Evolutionary conservation across 2,797 vertebrate species (phyloP).

Genomic region (Scleropages formosus): DNA sequence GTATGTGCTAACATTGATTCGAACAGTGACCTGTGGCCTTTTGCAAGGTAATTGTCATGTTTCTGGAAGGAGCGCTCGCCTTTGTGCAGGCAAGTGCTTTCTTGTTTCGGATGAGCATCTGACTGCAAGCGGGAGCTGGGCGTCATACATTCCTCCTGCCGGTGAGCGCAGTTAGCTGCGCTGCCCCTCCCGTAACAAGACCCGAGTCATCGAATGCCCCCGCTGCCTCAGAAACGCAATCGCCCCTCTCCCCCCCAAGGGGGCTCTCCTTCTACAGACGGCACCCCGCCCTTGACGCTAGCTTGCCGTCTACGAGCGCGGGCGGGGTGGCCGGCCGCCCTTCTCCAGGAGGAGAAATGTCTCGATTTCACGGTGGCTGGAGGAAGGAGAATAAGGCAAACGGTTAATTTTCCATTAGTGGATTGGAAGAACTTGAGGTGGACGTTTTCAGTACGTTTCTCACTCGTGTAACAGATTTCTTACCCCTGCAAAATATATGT

Average conservation of each 20-base stretch:
- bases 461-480: not conserved
- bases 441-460: not conserved
- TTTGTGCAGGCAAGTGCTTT: constrained; percentile 17
- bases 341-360: constrained; percentile 36
- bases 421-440: constrained; percentile 18
- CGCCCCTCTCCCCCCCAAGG: constrained; percentile 13
- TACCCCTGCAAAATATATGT: no score
- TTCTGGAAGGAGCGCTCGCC: not conserved
- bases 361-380: constrained; percentile 38
- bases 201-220: not conserved
- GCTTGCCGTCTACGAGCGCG: constrained; percentile 45
- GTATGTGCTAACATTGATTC: constrained; percentile 3
- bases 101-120: not conserved
- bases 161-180: constrained; percentile 14
- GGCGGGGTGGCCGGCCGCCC: constrained; percentile 20
- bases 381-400: not conserved
- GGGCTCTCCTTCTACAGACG: constrained; percentile 15
- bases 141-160: constrained; percentile 1
- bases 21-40: not conserved
- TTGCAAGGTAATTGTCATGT: no score
- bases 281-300: constrained; percentile 34
- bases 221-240: constrained; percentile 4
- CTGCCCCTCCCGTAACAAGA: not conserved
- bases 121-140: constrained; percentile 7
- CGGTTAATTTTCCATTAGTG: not conserved